A percentile compares a stretch with the other conserved stretches of the same genome.
Conservation (phyloP, 2,113 vertebrate species). For the Laterallus jamaicensis region DNA sequence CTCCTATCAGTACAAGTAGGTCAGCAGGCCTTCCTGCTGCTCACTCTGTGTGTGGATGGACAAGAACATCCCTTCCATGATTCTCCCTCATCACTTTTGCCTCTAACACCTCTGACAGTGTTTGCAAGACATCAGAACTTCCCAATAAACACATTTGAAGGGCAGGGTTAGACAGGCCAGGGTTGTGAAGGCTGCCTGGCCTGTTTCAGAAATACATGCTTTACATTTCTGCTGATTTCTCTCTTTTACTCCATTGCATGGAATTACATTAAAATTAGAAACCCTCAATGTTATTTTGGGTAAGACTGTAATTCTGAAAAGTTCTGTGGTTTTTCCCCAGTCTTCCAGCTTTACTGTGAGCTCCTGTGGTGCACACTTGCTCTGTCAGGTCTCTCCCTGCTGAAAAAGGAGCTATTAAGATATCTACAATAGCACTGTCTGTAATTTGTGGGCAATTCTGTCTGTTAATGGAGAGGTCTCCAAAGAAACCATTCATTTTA, state of each 20-base stretch:
- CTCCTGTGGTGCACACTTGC: fast-evolving
- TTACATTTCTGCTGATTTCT: neutral
- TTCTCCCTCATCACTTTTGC: neutral
- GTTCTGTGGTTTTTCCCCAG: neutral
- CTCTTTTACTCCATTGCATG: neutral
- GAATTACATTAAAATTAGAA: neutral
- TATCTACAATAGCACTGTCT: neutral
- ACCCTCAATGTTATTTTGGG: neutral
- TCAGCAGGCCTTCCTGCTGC: neutral
- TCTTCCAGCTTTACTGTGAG: neutral
- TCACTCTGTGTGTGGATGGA: neutral
- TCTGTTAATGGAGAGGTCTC: neutral
- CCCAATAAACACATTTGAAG: neutral
- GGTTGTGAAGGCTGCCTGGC: neutral
- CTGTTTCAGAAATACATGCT: neutral
- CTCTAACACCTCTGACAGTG: neutral
- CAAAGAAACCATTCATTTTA: neutral
- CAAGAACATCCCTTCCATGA: fast-evolving
- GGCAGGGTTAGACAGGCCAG: neutral
- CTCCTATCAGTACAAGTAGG: neutral
- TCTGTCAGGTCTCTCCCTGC: neutral
- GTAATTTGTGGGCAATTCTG: neutral
- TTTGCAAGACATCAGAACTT: neutral
- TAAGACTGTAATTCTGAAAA: neutral
- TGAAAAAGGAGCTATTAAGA: neutral